Evolutionary conservation across 2,888 invertebrate genomes (phyloP), one percentile per base, ranked within the genome.

Genomic region (Melitaea athalia): DNA sequence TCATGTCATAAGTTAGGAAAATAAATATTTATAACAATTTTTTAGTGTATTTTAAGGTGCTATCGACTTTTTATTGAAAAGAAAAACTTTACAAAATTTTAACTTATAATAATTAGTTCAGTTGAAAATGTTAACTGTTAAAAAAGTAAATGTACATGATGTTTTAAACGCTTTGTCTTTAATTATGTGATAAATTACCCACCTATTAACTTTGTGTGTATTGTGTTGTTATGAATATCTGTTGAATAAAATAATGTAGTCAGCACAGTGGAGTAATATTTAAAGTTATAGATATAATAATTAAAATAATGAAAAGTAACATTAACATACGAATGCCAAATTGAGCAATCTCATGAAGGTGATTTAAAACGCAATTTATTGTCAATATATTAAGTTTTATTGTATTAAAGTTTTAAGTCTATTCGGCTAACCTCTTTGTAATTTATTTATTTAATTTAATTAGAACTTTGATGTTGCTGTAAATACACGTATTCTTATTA

Each of bases 121-220:
- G 5, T 38, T 17, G 52, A 52, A 11, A n/a, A n/a, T 52, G 10
- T 24, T 4, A 24, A 52, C 2, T 24, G 24, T n/a, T 17, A 52
- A 15, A 50, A 15, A n/a, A 0, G 8, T 24, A 24, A n/a, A 52
- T 52, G 17, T 4, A 5, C 15, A n/a, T n/a, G 15, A 24, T 11
- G 24, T 24, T 42, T 15, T 38, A 57, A 57, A 33, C n/a, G n/a
- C 14, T 38, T 42, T 6, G 3, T 15, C n/a, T 57, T 57, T 17
- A 15, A 57, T 42, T 11, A 42, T 57, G 57, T 57, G 57, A 57
- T 57, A 42, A 31, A 42, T 57, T 42, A 15, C 57, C 57, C 57
- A 57, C 57, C 57, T 38, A 57, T 15, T 57, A 53, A 57, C 10
- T 14, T 11, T 33, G 7, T 38, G 11, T 42, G 33, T 33, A 33